Evolutionary conservation across 2,113 vertebrate species (phyloP).

Genomic region (Platysteira castanea): DNA sequence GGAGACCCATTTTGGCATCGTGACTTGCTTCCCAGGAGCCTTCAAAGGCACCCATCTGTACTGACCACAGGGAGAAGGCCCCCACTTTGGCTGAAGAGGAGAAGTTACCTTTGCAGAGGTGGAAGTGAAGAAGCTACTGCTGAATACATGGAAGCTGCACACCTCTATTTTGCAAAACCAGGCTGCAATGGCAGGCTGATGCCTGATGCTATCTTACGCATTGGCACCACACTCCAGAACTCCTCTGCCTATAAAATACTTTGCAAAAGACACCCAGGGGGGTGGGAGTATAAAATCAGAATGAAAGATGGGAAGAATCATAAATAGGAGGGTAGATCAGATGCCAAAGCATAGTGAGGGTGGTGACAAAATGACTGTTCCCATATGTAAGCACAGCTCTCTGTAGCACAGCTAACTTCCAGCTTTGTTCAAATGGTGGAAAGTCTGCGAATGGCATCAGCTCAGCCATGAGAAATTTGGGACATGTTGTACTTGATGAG

Average conservation of each 20-base stretch:
- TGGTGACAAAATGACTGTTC: slow-evolving; percentile 20
- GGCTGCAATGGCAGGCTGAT: background rate
- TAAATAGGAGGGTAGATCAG: slow-evolving; percentile 7
- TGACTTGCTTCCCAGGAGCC: background rate
- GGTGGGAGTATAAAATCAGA: background rate
- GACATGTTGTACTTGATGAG: background rate
- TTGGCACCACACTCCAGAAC: background rate
- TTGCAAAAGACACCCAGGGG: background rate
- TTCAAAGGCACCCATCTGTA: background rate
- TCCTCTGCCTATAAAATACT: background rate
- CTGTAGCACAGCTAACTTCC: background rate
- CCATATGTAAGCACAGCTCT: background rate
- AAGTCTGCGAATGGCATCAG: slow-evolving; percentile 9
- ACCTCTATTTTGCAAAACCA: fast-evolving
- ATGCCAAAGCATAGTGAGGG: background rate
- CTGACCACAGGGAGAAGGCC: fast-evolving
- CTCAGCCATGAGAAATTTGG: slow-evolving; percentile 4
- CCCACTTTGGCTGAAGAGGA: background rate
- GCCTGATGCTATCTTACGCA: background rate
- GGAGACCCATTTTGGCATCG: background rate
- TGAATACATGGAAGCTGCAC: background rate
- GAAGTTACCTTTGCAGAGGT: background rate
- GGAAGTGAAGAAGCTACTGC: background rate
- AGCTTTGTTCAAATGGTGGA: slow-evolving; percentile 14
- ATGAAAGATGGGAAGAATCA: background rate